Base-by-base conservation (phyloP, 2,888 invertebrate species). In the Amorpha juglandis region DNA sequence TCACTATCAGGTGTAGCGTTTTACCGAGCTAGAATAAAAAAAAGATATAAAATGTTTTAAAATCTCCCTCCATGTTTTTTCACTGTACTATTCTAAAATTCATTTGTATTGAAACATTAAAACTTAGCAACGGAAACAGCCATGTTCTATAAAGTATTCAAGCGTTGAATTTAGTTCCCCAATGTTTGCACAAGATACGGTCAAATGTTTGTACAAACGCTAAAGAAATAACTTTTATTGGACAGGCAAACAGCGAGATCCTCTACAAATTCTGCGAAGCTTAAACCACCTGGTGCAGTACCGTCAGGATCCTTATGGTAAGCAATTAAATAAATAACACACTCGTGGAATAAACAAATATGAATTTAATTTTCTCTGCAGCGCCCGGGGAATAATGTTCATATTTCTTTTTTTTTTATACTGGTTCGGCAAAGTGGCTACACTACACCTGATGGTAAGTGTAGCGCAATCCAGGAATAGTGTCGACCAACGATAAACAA, bases 221-320 rank as follows among this genome's bases (percentile, higher is more conserved):
- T 62, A 52, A 64, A 50, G 63, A 52, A 35, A 63, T 51, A 50
- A 53, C 62, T 53, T 73, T 77, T 74, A 63, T 64, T 72, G 67
- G 65, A 69, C 81, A 92, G 92, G 90, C 62, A 92, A 91, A 81
- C 88, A 85, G 66, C 84, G 90, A 7, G 92, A 92, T 76, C 82
- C 92, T 9, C 76, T 92, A 47, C 89, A 92, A 77, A 89, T 92
- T 71, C 71, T 92, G 63, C 83, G 90, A 80, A 91, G 81, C 79
- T 80, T 92, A 67, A 92, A 90, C 77, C 88, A 93, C 70, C 78
- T 91, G 50, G 82, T 87, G 70, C 90, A 89, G 72, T 89, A 86
- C 72, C 84, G 88, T 64, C 91, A 86, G 73, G 91, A 91, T 62
- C 80, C 83, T 66, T 90, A 87, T 68, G 91, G 92, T 93, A 80